A percentile compares a stretch with the other conserved stretches of the same genome.
Conservation (phyloP, 2,888 invertebrate species). For the Cheilosia variabilis region DNA sequence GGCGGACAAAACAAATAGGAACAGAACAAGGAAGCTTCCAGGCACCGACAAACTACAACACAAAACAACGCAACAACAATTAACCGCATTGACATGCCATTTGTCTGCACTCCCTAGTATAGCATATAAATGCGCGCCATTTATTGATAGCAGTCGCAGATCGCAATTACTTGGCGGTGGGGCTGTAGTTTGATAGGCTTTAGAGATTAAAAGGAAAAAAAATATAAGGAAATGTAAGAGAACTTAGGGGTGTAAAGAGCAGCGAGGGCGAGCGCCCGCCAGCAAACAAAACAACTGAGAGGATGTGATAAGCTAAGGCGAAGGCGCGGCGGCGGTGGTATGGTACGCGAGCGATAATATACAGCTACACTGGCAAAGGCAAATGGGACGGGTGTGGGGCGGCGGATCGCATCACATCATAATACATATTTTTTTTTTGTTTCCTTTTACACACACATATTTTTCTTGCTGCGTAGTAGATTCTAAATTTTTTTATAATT, state of each 20-base stretch:
- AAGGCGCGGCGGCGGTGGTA: constrained; percentile 42
- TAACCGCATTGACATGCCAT: constrained; percentile 9
- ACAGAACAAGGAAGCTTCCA: constrained; percentile 41
- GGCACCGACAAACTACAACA: constrained; percentile 41
- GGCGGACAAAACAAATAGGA: constrained; percentile 5
- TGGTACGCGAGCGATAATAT: constrained; percentile 32
- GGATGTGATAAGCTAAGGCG: constrained; percentile 48
- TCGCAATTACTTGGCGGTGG: background rate
- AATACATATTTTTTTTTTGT: constrained; percentile 62
- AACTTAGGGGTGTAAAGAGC: constrained; percentile 44
- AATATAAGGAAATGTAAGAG: constrained; percentile 9
- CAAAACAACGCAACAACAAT: constrained; percentile 44
- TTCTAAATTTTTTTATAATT: background rate
- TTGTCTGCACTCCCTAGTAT: constrained; percentile 54
- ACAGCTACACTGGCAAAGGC: constrained; percentile 35
- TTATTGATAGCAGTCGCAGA: constrained; percentile 55
- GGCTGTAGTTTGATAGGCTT: constrained; percentile 48
- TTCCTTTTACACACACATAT: constrained; percentile 64
- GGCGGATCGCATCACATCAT: constrained; percentile 70
- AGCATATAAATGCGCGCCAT: constrained; percentile 71
- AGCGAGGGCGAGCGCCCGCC: constrained; percentile 18
- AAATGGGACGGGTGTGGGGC: constrained; percentile 47
- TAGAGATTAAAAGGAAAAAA: constrained; percentile 40
- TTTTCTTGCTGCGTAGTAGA: constrained; percentile 71
- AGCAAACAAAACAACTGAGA: constrained; percentile 51